Base-by-base conservation (phyloP, 2,797 vertebrate species). In the Graptemys geographica region DNA sequence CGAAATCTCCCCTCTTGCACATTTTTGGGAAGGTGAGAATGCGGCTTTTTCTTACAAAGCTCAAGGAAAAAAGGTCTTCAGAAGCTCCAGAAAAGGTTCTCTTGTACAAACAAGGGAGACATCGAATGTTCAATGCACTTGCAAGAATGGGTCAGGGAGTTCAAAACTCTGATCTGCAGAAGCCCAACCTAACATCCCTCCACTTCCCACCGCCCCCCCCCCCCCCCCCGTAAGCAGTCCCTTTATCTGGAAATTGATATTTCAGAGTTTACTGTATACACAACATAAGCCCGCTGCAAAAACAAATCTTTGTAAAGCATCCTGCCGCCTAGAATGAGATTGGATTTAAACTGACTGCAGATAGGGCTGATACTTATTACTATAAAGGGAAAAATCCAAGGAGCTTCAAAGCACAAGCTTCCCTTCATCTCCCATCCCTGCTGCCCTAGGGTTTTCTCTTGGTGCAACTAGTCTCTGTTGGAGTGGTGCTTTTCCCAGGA, bases 371-470 rank as follows among this genome's bases (percentile, higher is more conserved):
- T 52, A 90, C 41, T 94, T 57, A 18, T 80, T 55, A 94, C 13
- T 44, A 79, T 18, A 83, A 11, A 86, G 6, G 37, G 51, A 87
- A 91, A 93, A 93, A 51, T 33, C 41, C 78, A 83, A 88, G 53
- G 11, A 83, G 82, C 56, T 92, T 83, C 94, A 92, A 81, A 93
- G 62, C 80, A 81, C 80, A 83, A 81, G 18, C 52, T 86, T 86
- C 65, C 84, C 81, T 88, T 94, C 56, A 49, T 55, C 52, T 85
- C 74, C 84, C 52, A 13, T 12, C 88, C 53, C 72, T 80, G 82
- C 44, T 91, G 86, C 86, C 88, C 0, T 16, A 76, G 89, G 69
- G 41, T 84, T 93, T 95, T 44, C 52, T 83, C 65, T 33, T 0
- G 69, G 37, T 92, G 80, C 79, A 93, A 49, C 4, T 5, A 53